These are phyloP conservation scores for Harlomillsia oculata DNA, from an alignment of 1,140 invertebrate genomes.

Conservation along the genomic window DNA sequence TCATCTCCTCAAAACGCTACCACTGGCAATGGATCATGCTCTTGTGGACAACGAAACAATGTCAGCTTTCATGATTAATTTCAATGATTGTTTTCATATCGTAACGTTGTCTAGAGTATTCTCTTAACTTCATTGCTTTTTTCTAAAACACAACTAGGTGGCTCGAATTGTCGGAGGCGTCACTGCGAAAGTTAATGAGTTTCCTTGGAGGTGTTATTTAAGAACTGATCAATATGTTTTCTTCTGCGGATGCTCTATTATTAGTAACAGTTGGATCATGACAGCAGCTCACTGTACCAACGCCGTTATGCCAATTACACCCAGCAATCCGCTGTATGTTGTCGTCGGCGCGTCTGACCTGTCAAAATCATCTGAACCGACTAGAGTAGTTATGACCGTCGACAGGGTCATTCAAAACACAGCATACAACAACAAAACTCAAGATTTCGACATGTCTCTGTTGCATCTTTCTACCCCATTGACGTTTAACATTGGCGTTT, in stretches of 20 bases:
- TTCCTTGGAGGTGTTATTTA: conserved; percentile 44
- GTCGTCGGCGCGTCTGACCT: conserved; percentile 26
- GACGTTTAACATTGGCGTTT: conserved; percentile 5
- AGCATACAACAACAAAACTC: conserved; percentile 37
- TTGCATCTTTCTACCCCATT: conserved; percentile 7
- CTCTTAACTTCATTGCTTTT: too few relatives aligned
- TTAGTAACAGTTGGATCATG: conserved; percentile 5
- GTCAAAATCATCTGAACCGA: conserved; percentile 40
- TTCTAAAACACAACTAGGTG: conserved; percentile 34
- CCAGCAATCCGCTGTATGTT: background rate
- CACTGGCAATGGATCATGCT: background rate
- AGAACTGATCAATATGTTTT: background rate
- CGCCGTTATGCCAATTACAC: too few relatives aligned
- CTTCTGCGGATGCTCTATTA: conserved; percentile 23
- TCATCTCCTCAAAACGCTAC: background rate
- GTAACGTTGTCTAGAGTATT: too few relatives aligned
- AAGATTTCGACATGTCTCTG: conserved; percentile 55
- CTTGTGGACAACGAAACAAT: background rate
- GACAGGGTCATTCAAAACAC: conserved; percentile 39
- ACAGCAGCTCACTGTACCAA: conserved; percentile 20
- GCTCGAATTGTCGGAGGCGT: conserved; percentile 52
- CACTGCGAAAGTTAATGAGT: conserved; percentile 53
- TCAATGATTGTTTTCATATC: too few relatives aligned
- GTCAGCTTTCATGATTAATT: too few relatives aligned
- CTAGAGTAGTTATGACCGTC: conserved; percentile 37